A percentile compares a stretch with the other conserved stretches of the same genome.
phyloP scores from a whole-genome alignment of 2,888 invertebrate species.

The Drosophila bunnanda region DNA sequence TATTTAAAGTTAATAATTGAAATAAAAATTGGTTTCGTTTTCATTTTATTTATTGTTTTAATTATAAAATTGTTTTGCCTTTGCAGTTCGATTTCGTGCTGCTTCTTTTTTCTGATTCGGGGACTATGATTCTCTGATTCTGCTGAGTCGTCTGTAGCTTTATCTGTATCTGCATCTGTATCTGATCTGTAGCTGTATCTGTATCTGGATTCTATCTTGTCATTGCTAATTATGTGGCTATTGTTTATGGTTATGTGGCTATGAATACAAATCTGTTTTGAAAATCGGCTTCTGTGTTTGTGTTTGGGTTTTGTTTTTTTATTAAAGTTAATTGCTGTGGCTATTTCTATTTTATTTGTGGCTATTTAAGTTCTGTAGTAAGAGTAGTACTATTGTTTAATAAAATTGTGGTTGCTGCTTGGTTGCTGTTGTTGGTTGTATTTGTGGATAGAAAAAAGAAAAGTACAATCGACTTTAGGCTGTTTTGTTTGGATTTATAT shows the following conservation, averaged over 20 bases:
- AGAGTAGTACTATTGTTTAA: conserved; percentile 73
- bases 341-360: conserved; percentile 75
- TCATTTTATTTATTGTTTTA: conserved; percentile 23
- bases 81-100: conserved; percentile 57
- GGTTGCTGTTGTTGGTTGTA: conserved; percentile 53
- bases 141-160: conserved; percentile 10
- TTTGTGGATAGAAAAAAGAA: conserved; percentile 74
- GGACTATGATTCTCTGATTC: conserved; percentile 46
- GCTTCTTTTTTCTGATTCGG: conserved; percentile 64
- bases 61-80: conserved; percentile 27
- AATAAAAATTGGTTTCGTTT: conserved; percentile 72
- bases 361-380: conserved; percentile 70
- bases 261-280: conserved; percentile 65
- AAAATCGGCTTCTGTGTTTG: conserved; percentile 50
- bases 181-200: conserved; percentile 14
- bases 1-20: conserved; percentile 68
- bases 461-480: conserved; percentile 87
- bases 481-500: conserved; percentile 72
- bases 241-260: conserved; percentile 72
- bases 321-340: conserved; percentile 73
- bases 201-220: conserved; percentile 53
- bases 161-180: conserved; percentile 2
- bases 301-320: conserved; percentile 24
- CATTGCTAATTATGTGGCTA: conserved; percentile 72
- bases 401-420: conserved; percentile 56